A percentile compares a stretch with the other conserved stretches of the same genome.
Conservation (phyloP, 2,888 invertebrate species). For the Eumacrocentrus americanus region DNA sequence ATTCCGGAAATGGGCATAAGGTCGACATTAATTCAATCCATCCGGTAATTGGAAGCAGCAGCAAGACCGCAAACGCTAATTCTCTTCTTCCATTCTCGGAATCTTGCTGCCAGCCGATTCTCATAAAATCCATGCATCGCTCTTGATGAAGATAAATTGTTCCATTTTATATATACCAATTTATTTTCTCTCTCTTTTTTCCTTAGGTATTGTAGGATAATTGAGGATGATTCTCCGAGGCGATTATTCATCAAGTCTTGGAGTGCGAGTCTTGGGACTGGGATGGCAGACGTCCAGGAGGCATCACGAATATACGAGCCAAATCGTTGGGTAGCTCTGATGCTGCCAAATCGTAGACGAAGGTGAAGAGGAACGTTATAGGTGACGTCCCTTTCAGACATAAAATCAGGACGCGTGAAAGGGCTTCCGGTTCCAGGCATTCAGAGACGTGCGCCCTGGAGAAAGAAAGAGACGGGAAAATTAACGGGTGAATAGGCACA, state of each 20-base stretch:
- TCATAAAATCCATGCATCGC: not conserved
- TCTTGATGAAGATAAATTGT: conserved; percentile 2
- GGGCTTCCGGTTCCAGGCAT: conserved; percentile 48
- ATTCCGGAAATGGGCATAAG: not conserved
- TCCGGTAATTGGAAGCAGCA: not conserved
- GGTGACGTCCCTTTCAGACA: conserved; percentile 30
- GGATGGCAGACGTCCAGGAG: not conserved
- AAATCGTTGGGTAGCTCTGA: not conserved
- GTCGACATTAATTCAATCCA: not conserved
- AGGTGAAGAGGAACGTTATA: not conserved
- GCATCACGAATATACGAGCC: not conserved
- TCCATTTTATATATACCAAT: too few species aligned
- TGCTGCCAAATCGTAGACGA: conserved; percentile 19
- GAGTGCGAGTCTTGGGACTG: not conserved
- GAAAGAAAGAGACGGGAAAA: conserved; percentile 6
- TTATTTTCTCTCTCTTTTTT: too few species aligned
- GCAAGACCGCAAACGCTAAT: not conserved
- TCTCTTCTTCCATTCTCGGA: not conserved
- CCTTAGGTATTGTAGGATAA: conserved; percentile 15
- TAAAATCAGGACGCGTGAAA: conserved; percentile 54
- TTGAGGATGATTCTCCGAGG: conserved; percentile 7
- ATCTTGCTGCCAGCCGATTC: not conserved
- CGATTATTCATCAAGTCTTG: not conserved
- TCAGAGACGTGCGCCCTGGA: not conserved
- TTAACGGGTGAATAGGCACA: conserved; percentile 12